phyloP scores from a whole-genome alignment of 2,888 invertebrate species.

The Colostygia pectinataria region DNA sequence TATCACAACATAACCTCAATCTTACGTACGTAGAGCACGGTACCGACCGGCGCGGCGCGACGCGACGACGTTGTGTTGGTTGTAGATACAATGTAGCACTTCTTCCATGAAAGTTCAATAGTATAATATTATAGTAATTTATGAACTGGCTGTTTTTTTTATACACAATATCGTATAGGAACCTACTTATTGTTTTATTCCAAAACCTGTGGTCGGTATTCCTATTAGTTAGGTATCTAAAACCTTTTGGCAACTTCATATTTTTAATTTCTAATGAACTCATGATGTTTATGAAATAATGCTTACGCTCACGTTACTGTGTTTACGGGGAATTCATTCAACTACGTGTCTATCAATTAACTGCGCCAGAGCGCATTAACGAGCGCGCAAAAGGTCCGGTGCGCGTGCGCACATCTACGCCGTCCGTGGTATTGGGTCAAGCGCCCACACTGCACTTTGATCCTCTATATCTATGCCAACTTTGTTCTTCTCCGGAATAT shows the following conservation, averaged over 20 bases:
- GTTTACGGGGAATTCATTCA: constrained; percentile 43
- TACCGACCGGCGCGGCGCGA: constrained; percentile 53
- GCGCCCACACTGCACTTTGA: constrained; percentile 81
- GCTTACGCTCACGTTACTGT: constrained; percentile 9
- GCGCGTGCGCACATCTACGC: constrained; percentile 65
- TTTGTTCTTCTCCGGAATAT: constrained; percentile 75
- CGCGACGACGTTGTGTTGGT: constrained; percentile 46
- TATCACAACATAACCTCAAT: constrained; percentile 82
- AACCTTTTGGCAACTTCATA: no score
- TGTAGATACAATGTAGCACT: constrained; percentile 40
- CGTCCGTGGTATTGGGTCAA: constrained; percentile 75
- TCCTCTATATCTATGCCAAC: constrained; percentile 79
- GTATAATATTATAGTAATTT: constrained; percentile 45
- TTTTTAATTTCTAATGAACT: no score
- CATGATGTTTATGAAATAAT: neutral
- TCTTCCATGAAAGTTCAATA: constrained; percentile 48
- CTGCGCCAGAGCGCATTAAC: constrained; percentile 51
- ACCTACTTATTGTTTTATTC: constrained; percentile 70
- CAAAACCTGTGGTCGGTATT: constrained; percentile 39
- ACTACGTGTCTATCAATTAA: constrained; percentile 51
- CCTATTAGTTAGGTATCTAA: constrained; percentile 4
- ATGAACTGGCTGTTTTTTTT: constrained; percentile 26
- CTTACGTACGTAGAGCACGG: constrained; percentile 65
- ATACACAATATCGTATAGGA: constrained; percentile 62
- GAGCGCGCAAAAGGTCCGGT: constrained; percentile 61